Conservation (phyloP, 1,140 invertebrate species). For the Drosophila albomicans region DNA sequence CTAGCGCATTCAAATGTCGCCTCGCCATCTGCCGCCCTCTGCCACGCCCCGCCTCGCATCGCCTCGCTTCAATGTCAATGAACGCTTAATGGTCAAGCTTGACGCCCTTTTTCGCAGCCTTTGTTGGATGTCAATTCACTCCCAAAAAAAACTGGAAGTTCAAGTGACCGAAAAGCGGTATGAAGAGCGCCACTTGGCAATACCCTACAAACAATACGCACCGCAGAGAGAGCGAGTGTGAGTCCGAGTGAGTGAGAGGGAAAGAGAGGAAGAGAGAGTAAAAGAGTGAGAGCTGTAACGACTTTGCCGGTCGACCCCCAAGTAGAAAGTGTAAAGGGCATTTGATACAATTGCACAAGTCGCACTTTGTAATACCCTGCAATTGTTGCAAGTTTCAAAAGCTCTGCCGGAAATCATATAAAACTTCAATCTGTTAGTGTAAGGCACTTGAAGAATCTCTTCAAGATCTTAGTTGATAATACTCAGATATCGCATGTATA, state of each 20-base stretch:
- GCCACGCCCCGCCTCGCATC: neutral
- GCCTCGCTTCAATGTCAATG: constrained; percentile 29
- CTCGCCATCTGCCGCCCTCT: constrained; percentile 9
- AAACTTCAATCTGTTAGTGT: no score
- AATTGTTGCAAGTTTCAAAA: neutral
- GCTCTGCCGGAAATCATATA: no score
- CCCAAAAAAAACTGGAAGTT: constrained; percentile 42
- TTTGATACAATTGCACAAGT: neutral
- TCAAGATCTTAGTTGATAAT: no score
- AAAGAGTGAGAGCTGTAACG: constrained; percentile 1
- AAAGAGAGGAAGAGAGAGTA: neutral
- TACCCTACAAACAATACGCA: constrained; percentile 2
- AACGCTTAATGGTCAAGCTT: constrained; percentile 44
- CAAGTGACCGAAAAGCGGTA: constrained; percentile 37
- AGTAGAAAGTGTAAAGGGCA: constrained; percentile 44
- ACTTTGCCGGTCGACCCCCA: constrained; percentile 30
- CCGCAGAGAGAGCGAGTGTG: neutral
- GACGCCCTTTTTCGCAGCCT: constrained; percentile 44
- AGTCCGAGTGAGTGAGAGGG: neutral
- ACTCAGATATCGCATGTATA: no score
- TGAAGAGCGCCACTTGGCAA: neutral
- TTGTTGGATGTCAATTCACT: constrained; percentile 24
- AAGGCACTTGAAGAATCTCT: no score
- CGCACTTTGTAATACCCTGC: constrained; percentile 24
- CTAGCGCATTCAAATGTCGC: constrained; percentile 8